Evolutionary conservation across 2,113 vertebrate species (phyloP), one percentile per base, ranked within the genome.

Genomic region (Corythornis vintsioides): DNA sequence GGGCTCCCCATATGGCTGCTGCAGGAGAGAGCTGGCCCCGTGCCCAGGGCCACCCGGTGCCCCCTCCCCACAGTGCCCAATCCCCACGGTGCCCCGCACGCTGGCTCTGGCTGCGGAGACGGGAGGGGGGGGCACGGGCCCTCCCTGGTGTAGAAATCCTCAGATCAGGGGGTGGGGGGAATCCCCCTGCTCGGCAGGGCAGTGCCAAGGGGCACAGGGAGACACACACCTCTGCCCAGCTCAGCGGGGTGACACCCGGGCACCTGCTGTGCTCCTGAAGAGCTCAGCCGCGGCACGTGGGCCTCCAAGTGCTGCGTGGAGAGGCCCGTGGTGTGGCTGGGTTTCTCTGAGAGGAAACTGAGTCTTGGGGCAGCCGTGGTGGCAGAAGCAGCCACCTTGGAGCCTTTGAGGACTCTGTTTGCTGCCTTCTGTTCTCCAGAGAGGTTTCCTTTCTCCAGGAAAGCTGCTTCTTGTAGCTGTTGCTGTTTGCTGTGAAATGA

Each of bases 1-100:
- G 88, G 75, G 71, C 50, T 86, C 85, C 89, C 93, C 78, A 76
- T 96, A 89, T 94, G 93, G 90, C 87, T 79, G 65, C 79, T 61
- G 43, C 18, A 9, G 79, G 71, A 16, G 12, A 81, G 93, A 52
- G 12, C 87, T 84, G 91, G 74, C 74, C 57, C 33, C 1, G 0
- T 26, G 60, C 83, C 95, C 56, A 42, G 73, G 70, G 78, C 80
- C 67, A 56, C 66, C 52, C 7, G 5, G 1, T 47, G 20, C 75
- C 25, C 69, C 48, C 10, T 4, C 2, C 53, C 52, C 5, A 0
- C 3, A 45, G 1, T 47, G 20, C 75, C 25, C 69, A 42, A 8
- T 4, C 2, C 53, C 52, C 5, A 0, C 4, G 45, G 38, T 38
- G 38, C 38, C 38, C 64, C 3, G 29, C 73, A 47, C 2, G 0